These are phyloP conservation scores for Conus betulinus DNA, from an alignment of 1,140 invertebrate species.

Conservation along the genomic window DNA sequence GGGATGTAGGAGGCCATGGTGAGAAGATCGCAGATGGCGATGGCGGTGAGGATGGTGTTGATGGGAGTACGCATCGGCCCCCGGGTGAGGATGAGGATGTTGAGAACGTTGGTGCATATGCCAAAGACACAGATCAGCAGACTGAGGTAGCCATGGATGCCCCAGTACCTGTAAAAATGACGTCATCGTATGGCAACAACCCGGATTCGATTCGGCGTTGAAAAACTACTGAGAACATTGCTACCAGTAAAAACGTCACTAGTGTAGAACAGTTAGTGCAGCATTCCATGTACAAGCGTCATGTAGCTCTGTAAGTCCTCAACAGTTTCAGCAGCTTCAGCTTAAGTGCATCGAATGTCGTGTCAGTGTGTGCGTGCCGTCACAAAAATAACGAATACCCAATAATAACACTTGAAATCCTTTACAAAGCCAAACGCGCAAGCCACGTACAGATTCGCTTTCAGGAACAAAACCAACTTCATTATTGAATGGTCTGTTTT, in stretches of 20 bases:
- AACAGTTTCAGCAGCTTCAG: constrained; percentile 33
- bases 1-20: constrained; percentile 92
- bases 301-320: not conserved
- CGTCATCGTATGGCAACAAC: no score
- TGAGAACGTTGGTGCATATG: constrained; percentile 90
- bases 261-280: no score
- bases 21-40: constrained; percentile 89
- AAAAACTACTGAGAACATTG: no score
- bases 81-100: constrained; percentile 91
- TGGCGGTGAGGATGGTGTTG: constrained; percentile 88
- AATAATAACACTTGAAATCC: no score
- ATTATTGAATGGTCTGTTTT: no score
- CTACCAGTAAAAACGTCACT: no score
- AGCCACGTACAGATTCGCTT: no score
- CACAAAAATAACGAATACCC: no score
- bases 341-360: constrained; percentile 82
- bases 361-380: no score
- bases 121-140: constrained; percentile 90
- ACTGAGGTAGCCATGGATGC: constrained; percentile 84
- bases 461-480: no score
- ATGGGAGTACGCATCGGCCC: constrained; percentile 90
- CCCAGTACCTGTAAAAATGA: constrained; percentile 62
- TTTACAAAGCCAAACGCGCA: no score
- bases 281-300: not conserved
- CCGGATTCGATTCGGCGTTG: no score